Conservation (phyloP, 2,888 invertebrate genomes). For the Dryobotodes eremita region DNA sequence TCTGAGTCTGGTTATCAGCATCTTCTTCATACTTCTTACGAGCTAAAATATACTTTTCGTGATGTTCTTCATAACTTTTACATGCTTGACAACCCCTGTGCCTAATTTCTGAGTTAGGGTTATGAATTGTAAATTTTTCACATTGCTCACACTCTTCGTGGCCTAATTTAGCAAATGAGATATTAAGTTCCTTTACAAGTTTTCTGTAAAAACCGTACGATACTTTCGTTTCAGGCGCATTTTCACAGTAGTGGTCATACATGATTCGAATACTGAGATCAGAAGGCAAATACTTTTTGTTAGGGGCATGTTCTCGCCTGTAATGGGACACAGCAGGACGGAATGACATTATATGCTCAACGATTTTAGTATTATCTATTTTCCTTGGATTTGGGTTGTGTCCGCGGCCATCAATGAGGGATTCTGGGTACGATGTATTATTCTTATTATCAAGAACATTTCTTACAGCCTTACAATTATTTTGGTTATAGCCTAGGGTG, state of each 20-base stretch:
- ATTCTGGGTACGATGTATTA: neutral
- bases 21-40: conserved; percentile 22
- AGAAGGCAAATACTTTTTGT: conserved; percentile 47
- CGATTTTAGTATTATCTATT: conserved; percentile 13
- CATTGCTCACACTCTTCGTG: conserved; percentile 33
- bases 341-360: conserved; percentile 52
- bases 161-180: conserved; percentile 42
- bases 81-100: conserved; percentile 11
- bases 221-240: conserved; percentile 17
- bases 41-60: neutral
- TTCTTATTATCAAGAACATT: conserved; percentile 9
- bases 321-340: conserved; percentile 56
- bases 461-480: conserved; percentile 37
- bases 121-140: conserved; percentile 19
- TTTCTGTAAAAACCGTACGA: conserved; percentile 42
- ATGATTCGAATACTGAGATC: conserved; percentile 47
- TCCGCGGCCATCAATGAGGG: conserved; percentile 4
- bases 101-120: conserved; percentile 5
- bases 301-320: conserved; percentile 62
- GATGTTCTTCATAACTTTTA: conserved; percentile 9
- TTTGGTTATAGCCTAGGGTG: conserved; percentile 43
- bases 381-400: conserved; percentile 1
- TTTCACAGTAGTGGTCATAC: conserved; percentile 38
- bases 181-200: conserved; percentile 35
- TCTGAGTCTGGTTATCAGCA: conserved; percentile 28